Conservation (phyloP, 2,113 vertebrate species). For the Corythornis vintsioides region DNA sequence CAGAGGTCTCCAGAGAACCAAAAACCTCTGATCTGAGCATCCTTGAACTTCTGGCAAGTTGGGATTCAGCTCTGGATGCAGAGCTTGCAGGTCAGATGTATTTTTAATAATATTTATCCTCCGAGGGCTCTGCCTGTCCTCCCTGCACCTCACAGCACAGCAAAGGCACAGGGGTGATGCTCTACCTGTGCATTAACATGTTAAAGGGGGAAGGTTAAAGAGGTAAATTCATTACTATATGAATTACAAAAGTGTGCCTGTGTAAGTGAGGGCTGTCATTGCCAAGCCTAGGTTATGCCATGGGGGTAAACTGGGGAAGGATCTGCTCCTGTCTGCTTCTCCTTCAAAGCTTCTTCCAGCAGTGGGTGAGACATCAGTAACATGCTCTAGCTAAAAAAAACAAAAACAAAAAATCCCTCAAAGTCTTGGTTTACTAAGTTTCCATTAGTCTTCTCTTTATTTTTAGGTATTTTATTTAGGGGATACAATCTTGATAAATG, state of each 20-base stretch:
- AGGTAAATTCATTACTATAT: too few relatives aligned
- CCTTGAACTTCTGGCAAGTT: constrained; percentile 40
- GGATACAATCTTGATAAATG: neutral
- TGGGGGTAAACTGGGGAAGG: neutral
- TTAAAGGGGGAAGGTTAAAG: neutral
- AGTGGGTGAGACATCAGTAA: neutral
- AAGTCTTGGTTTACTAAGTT: neutral
- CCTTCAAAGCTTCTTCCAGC: neutral
- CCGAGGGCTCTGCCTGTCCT: neutral
- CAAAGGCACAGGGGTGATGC: neutral
- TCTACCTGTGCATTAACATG: neutral
- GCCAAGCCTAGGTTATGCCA: rapidly evolving
- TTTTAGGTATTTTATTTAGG: neutral
- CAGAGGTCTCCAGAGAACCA: neutral
- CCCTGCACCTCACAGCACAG: rapidly evolving
- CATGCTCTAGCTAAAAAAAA: neutral
- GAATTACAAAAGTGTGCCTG: neutral
- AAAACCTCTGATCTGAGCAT: constrained; percentile 25
- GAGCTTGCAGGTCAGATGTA: neutral
- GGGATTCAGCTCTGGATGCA: neutral
- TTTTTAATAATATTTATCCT: neutral
- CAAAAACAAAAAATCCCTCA: too few relatives aligned
- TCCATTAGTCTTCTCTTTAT: neutral
- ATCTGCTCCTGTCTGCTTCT: neutral
- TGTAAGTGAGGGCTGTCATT: neutral